These are phyloP conservation scores for Oscheius sp. DNA, from an alignment of 1,140 invertebrate species.

Conservation along the genomic window DNA sequence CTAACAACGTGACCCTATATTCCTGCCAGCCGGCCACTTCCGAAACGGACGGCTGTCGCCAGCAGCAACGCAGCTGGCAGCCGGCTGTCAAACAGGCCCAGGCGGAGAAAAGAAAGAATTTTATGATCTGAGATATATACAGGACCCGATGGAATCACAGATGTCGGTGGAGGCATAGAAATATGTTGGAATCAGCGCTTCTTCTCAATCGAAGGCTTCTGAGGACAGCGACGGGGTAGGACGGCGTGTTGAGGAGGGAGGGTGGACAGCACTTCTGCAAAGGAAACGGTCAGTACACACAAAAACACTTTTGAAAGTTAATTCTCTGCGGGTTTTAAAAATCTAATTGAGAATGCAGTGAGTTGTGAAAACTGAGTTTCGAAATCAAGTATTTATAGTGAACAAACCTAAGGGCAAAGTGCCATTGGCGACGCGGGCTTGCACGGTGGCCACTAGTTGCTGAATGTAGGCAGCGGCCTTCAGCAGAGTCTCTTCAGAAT, in stretches of 20 bases:
- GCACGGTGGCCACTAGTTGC: slow-evolving; percentile 20
- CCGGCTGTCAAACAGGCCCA: background rate
- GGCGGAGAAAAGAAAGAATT: background rate
- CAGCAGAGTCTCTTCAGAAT: slow-evolving; percentile 13
- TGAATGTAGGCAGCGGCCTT: slow-evolving; percentile 21
- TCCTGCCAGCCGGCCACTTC: no score
- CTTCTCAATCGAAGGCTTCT: slow-evolving; percentile 4
- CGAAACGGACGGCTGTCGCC: slow-evolving; percentile 7
- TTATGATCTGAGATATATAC: background rate
- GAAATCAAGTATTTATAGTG: no score
- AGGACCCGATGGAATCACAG: slow-evolving; percentile 3
- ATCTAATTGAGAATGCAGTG: no score
- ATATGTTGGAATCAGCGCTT: background rate
- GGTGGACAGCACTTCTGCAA: background rate
- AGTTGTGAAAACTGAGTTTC: no score
- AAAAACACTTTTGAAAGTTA: no score
- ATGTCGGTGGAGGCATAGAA: background rate
- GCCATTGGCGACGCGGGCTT: slow-evolving; percentile 21
- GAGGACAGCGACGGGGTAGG: background rate
- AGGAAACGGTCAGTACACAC: no score
- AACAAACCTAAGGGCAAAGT: slow-evolving; percentile 14
- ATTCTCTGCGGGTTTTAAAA: no score
- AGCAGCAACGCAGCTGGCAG: slow-evolving; percentile 1
- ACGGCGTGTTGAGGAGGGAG: background rate
- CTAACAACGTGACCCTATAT: no score